phyloP scores from a whole-genome alignment of 2,113 vertebrate genomes.

The Apteryx owenii region DNA sequence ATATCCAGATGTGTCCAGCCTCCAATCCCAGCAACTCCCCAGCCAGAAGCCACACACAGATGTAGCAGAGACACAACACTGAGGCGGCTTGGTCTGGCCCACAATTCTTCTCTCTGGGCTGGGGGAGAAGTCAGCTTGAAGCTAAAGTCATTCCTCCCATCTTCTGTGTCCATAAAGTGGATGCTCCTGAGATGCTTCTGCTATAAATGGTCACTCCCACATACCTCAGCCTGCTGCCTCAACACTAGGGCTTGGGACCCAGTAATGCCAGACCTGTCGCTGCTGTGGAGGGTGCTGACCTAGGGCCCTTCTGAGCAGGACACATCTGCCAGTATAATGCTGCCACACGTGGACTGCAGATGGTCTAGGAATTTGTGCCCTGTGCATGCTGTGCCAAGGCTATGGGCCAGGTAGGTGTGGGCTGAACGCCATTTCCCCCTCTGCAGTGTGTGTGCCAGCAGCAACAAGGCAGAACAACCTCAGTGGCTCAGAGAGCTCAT shows the following conservation, averaged over 20 bases:
- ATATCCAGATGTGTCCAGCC: neutral
- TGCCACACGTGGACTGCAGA: accelerated
- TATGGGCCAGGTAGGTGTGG: neutral
- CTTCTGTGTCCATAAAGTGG: neutral
- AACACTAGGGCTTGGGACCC: neutral
- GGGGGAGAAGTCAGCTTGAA: neutral
- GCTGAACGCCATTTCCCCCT: neutral
- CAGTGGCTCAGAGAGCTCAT: neutral
- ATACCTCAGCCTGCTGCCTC: neutral
- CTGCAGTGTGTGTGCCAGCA: neutral
- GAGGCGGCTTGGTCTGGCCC: neutral
- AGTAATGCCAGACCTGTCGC: neutral
- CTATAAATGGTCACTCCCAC: neutral
- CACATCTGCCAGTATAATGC: neutral
- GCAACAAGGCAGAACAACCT: neutral
- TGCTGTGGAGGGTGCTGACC: neutral
- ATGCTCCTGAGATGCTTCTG: neutral
- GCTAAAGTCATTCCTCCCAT: neutral
- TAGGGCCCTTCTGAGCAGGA: neutral
- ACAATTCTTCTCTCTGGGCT: neutral
- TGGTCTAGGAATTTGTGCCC: neutral
- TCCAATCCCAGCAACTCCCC: neutral
- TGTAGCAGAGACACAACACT: neutral
- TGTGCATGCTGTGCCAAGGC: neutral
- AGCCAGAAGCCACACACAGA: neutral